A percentile compares a stretch with the other conserved stretches of the same genome.
phyloP scores from a whole-genome alignment of 2,888 invertebrate genomes.

The Cryptocephalus primarius region DNA sequence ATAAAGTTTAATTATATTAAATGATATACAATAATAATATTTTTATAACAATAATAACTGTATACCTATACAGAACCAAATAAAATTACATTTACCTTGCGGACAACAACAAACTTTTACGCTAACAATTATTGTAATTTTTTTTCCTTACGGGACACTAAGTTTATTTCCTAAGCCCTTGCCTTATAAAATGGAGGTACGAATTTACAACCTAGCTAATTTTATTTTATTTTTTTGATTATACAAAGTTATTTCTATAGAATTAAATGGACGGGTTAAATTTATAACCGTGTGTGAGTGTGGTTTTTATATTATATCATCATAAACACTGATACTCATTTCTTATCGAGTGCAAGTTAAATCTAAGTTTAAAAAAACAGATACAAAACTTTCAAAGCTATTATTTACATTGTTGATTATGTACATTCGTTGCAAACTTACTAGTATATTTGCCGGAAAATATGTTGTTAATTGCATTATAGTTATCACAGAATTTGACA shows the following conservation, averaged over 20 bases:
- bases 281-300: neutral
- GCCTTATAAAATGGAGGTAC: constrained; percentile 1
- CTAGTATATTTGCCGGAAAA: constrained; percentile 24
- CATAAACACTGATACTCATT: neutral
- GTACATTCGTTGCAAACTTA: constrained; percentile 24
- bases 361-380: neutral
- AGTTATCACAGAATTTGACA: constrained; percentile 8
- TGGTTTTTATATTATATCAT: too few species aligned
- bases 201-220: neutral
- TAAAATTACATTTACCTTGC: constrained; percentile 9
- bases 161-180: constrained; percentile 3
- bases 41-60: constrained; percentile 16
- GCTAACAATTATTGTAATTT: constrained; percentile 5
- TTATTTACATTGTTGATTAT: constrained; percentile 12
- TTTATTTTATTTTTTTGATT: too few species aligned
- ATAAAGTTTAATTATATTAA: constrained; percentile 22
- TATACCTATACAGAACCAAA: constrained; percentile 15
- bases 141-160: too few species aligned
- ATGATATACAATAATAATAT: constrained; percentile 19
- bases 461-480: constrained; percentile 11
- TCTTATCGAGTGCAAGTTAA: constrained; percentile 2
- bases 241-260: constrained; percentile 3
- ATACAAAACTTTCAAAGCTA: constrained; percentile 3
- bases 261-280: constrained; percentile 17
- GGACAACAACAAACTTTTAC: constrained; percentile 11